These are phyloP conservation scores for Elephas maximus DNA, from an alignment of 2,113 vertebrate genomes.

Conservation along the genomic window DNA sequence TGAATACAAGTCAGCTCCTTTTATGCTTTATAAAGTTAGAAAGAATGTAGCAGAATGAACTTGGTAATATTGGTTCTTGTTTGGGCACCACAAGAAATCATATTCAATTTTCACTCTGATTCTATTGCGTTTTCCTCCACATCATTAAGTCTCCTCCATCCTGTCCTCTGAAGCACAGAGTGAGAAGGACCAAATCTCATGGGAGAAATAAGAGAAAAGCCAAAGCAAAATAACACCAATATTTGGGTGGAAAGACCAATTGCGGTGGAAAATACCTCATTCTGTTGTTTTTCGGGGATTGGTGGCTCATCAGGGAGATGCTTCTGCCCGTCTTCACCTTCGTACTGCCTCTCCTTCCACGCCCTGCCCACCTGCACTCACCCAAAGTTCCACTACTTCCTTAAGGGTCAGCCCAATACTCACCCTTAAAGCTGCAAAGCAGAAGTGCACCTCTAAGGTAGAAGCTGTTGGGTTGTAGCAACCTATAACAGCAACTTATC, in stretches of 20 bases:
- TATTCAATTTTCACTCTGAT: constrained; percentile 64
- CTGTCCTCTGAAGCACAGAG: constrained; percentile 30
- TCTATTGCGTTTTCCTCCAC: constrained; percentile 56
- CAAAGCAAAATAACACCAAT: constrained; percentile 52
- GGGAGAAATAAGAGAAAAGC: constrained; percentile 43
- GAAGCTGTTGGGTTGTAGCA: too few relatives aligned
- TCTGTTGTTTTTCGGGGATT: background rate
- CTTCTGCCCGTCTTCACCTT: background rate
- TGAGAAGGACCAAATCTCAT: background rate
- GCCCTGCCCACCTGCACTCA: background rate
- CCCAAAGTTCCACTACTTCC: background rate
- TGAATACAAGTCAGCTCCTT: background rate
- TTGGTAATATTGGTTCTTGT: constrained; percentile 13
- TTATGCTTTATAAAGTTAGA: constrained; percentile 8
- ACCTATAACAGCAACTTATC: background rate
- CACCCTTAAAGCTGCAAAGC: background rate
- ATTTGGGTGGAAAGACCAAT: constrained; percentile 31
- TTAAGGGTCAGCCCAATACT: background rate
- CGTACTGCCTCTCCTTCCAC: background rate
- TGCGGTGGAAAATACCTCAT: background rate
- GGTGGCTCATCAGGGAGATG: background rate
- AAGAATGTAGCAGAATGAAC: background rate
- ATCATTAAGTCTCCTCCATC: constrained; percentile 11
- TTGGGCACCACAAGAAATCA: constrained; percentile 36
- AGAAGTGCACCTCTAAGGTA: background rate